Percentiles rank a stretch among this genome's conserved stretches.
Conservation (phyloP, 2,797 vertebrate species). For the Eleutherodactylus coqui region DNA sequence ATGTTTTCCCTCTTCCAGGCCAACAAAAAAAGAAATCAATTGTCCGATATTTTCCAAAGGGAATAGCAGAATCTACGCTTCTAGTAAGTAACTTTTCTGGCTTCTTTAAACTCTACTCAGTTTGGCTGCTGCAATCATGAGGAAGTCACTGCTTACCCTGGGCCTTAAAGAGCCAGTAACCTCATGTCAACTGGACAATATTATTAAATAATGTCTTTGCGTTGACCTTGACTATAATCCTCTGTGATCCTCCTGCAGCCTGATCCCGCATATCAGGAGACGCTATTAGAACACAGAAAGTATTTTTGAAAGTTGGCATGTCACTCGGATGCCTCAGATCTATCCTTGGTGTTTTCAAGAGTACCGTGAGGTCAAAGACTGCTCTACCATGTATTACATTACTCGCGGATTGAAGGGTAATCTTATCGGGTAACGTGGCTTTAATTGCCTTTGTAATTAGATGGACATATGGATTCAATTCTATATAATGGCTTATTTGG, state of each 20-base stretch:
- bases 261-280: conserved; percentile 12
- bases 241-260: conserved; percentile 24
- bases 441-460: background rate
- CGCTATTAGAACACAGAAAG: conserved; percentile 29
- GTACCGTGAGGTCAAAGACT: conserved; percentile 4
- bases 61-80: too few species aligned
- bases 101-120: background rate
- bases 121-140: background rate
- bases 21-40: too few species aligned
- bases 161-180: background rate
- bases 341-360: conserved; percentile 12
- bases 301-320: conserved; percentile 25
- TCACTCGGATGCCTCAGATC: background rate
- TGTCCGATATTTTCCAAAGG: too few species aligned
- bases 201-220: background rate
- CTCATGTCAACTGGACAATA: background rate
- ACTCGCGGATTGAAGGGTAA: background rate
- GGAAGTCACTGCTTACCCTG: background rate
- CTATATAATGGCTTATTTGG: background rate
- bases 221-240: conserved; percentile 34
- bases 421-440: conserved; percentile 25
- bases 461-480: background rate
- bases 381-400: background rate
- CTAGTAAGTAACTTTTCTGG: background rate
- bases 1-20: too few species aligned